Evolutionary conservation across 2,797 vertebrate species (phyloP).

Genomic region (Siniperca scherzeri): DNA sequence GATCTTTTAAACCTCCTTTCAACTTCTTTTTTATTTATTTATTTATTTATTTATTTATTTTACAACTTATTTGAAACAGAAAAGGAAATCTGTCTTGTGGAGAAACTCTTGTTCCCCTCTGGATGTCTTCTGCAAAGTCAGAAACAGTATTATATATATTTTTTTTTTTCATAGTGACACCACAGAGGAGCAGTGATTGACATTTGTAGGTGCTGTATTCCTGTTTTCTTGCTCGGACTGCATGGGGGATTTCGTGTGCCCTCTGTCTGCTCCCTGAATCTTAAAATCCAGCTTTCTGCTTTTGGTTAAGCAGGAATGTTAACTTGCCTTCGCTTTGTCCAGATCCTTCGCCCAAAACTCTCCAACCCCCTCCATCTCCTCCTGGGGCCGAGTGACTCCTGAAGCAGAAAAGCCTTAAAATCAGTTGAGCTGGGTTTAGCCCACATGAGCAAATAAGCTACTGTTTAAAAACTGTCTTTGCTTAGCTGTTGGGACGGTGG

Average conservation of each 20-base stretch:
- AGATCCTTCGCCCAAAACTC: slow-evolving; percentile 56
- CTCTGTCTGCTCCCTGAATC: slow-evolving; percentile 77
- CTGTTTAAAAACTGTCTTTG: slow-evolving; percentile 61
- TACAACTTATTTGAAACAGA: neutral
- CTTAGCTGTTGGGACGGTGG: slow-evolving; percentile 30
- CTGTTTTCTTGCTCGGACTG: slow-evolving; percentile 21
- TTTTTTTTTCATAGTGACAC: neutral
- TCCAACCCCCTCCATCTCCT: slow-evolving; percentile 46
- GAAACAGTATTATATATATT: neutral
- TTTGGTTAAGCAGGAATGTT: slow-evolving; percentile 83
- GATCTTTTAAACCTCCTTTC: slow-evolving; percentile 16
- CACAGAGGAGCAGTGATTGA: slow-evolving; percentile 33
- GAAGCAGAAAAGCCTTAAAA: slow-evolving; percentile 71
- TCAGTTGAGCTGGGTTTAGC: slow-evolving; percentile 55
- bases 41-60: too few species aligned
- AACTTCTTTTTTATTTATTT: neutral
- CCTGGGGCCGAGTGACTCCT: slow-evolving; percentile 61
- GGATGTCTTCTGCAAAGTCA: slow-evolving; percentile 1
- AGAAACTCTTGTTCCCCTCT: neutral
- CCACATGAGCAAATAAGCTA: slow-evolving; percentile 70
- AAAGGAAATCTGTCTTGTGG: neutral
- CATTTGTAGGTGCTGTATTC: slow-evolving; percentile 36
- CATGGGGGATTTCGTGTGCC: slow-evolving; percentile 50
- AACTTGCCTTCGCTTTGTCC: slow-evolving; percentile 72
- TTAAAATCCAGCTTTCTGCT: slow-evolving; percentile 76